phyloP scores from a whole-genome alignment of 2,888 invertebrate species.

The Brachypalpus laphriformis region DNA sequence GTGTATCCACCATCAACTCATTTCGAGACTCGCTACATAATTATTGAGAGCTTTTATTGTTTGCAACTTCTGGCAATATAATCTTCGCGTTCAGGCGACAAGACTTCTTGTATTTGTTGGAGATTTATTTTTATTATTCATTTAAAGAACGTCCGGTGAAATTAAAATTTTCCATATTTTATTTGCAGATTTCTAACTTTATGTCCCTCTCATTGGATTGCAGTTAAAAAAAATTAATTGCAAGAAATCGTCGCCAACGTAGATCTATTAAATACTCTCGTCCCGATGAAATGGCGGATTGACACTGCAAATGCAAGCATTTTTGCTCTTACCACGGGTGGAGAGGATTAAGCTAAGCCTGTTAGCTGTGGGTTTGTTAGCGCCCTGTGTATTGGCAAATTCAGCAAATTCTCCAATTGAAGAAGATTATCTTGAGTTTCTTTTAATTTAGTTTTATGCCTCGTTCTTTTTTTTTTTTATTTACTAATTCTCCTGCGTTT shows the following conservation, averaged over 20 bases:
- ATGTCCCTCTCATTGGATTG: not conserved
- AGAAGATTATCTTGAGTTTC: slow-evolving; percentile 58
- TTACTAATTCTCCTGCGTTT: not conserved
- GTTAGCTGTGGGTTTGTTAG: slow-evolving; percentile 43
- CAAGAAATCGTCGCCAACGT: not conserved
- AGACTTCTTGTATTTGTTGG: no score
- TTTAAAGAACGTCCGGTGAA: no score
- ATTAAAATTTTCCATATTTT: not conserved
- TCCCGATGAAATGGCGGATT: not conserved
- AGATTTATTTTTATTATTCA: no score
- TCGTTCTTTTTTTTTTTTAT: not conserved
- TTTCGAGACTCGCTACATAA: no score
- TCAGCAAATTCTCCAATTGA: slow-evolving; percentile 61
- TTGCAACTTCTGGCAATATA: no score
- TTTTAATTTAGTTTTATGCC: slow-evolving; percentile 42
- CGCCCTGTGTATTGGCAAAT: slow-evolving; percentile 25
- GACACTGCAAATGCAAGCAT: slow-evolving; percentile 34
- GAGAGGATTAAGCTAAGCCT: slow-evolving; percentile 63
- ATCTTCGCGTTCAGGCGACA: no score
- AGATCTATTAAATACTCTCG: not conserved
- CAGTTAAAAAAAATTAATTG: not conserved
- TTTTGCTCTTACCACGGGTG: slow-evolving; percentile 1
- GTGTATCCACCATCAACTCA: no score
- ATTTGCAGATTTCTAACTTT: not conserved
- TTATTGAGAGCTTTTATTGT: no score